These are phyloP conservation scores for Eumacrocentrus americanus DNA, from an alignment of 2,888 invertebrate genomes.

Conservation along the genomic window DNA sequence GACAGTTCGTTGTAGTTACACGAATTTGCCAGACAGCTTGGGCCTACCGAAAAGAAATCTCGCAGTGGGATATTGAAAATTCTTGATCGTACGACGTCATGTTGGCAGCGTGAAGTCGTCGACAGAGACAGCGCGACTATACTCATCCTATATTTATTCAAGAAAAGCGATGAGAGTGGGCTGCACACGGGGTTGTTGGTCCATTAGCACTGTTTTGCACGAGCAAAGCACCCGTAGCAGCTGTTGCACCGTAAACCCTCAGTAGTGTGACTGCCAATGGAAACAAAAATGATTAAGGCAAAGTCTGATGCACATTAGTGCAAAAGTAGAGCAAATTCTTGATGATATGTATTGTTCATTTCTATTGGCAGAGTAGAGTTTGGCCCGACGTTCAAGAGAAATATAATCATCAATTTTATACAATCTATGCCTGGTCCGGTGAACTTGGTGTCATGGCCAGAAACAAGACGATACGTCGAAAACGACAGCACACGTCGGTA, in stretches of 20 bases:
- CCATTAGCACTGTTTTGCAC: slow-evolving; percentile 53
- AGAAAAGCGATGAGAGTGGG: slow-evolving; percentile 16
- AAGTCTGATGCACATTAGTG: not conserved
- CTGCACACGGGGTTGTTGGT: slow-evolving; percentile 42
- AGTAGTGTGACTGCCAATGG: slow-evolving; percentile 43
- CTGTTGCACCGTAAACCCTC: slow-evolving; percentile 50
- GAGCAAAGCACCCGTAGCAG: slow-evolving; percentile 51
- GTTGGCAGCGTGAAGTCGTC: too few relatives aligned
- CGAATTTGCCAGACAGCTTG: slow-evolving; percentile 23
- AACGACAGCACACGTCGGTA: slow-evolving; percentile 30
- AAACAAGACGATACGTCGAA: slow-evolving; percentile 6
- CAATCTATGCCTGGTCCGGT: too few relatives aligned
- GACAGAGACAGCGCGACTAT: too few relatives aligned
- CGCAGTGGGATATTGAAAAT: slow-evolving; percentile 11
- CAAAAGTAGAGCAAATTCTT: not conserved
- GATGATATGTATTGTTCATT: too few relatives aligned
- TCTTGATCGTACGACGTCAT: not conserved
- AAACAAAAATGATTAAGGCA: slow-evolving; percentile 37
- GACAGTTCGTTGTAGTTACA: slow-evolving; percentile 16
- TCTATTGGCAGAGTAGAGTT: too few relatives aligned
- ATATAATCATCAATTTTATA: not conserved
- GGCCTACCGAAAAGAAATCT: slow-evolving; percentile 9
- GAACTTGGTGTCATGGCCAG: not conserved
- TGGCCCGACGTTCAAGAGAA: too few relatives aligned
- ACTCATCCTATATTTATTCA: slow-evolving; percentile 30